phyloP scores from a whole-genome alignment of 2,113 vertebrate species.

The Hystrix cristata region DNA sequence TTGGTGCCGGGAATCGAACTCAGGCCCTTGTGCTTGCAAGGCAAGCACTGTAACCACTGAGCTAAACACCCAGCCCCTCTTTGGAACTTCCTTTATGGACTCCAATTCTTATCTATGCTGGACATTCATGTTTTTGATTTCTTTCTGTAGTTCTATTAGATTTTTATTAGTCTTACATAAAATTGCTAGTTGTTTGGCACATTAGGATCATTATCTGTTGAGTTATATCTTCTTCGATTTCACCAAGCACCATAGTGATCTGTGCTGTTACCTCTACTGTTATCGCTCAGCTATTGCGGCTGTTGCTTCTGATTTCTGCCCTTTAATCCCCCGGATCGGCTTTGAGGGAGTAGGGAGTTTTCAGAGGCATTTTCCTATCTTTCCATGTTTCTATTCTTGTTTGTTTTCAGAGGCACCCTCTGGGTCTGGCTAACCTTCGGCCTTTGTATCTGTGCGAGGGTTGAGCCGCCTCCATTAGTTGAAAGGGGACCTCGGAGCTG shows the following conservation, averaged over 20 bases:
- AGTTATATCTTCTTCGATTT: neutral
- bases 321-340: neutral
- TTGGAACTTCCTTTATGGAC: neutral
- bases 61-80: neutral
- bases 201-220: neutral
- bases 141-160: neutral
- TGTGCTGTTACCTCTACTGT: neutral
- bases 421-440: neutral
- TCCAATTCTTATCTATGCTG: neutral
- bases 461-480: neutral
- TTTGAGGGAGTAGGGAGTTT: neutral
- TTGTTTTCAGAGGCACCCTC: neutral
- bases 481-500: neutral
- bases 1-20: too few species aligned
- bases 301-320: neutral
- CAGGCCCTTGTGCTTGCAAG: too few species aligned
- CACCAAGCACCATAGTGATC: neutral
- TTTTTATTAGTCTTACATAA: neutral
- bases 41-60: too few species aligned
- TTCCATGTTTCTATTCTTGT: neutral
- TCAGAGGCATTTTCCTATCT: neutral
- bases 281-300: neutral
- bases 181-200: neutral
- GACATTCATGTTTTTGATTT: neutral
- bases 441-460: neutral